These are phyloP conservation scores for Jacana jacana DNA, from an alignment of 2,113 vertebrate genomes.

Conservation along the genomic window DNA sequence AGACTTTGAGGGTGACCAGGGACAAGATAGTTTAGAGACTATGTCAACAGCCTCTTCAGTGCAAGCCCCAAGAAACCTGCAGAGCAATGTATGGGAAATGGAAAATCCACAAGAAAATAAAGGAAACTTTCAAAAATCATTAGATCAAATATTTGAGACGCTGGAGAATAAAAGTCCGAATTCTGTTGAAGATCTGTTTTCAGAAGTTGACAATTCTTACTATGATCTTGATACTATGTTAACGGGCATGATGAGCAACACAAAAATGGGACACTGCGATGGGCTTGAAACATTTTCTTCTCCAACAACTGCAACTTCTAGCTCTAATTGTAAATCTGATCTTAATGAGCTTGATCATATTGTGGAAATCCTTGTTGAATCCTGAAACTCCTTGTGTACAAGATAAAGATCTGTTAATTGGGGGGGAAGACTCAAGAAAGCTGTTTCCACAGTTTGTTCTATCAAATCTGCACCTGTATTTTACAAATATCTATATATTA, in stretches of 20 bases:
- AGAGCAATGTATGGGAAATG: slow-evolving; percentile 83
- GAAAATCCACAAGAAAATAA: slow-evolving; percentile 77
- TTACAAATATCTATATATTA: slow-evolving; percentile 57
- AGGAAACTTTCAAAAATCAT: slow-evolving; percentile 79
- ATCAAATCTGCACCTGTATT: slow-evolving; percentile 58
- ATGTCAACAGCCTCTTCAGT: slow-evolving; percentile 11
- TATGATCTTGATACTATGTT: slow-evolving; percentile 94
- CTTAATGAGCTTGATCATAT: slow-evolving; percentile 96
- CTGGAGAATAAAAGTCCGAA: slow-evolving; percentile 88
- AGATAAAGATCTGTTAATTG: background rate
- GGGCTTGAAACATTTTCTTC: slow-evolving; percentile 85
- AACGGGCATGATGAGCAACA: slow-evolving; percentile 87
- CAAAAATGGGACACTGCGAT: slow-evolving; percentile 87
- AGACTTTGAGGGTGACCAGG: slow-evolving; percentile 43
- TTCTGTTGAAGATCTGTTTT: slow-evolving; percentile 89
- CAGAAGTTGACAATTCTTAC: slow-evolving; percentile 91
- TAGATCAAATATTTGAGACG: slow-evolving; percentile 94
- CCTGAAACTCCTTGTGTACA: slow-evolving; percentile 71
- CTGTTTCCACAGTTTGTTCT: slow-evolving; percentile 26
- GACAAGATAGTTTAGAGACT: slow-evolving; percentile 33
- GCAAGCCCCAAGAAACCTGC: slow-evolving; percentile 70
- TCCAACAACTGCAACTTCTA: slow-evolving; percentile 75
- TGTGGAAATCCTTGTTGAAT: slow-evolving; percentile 97
- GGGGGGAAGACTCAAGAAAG: background rate
- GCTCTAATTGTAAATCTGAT: slow-evolving; percentile 88